Evolutionary conservation across 2,113 vertebrate species (phyloP).

Genomic region (Ornithorhynchus anatinus): DNA sequence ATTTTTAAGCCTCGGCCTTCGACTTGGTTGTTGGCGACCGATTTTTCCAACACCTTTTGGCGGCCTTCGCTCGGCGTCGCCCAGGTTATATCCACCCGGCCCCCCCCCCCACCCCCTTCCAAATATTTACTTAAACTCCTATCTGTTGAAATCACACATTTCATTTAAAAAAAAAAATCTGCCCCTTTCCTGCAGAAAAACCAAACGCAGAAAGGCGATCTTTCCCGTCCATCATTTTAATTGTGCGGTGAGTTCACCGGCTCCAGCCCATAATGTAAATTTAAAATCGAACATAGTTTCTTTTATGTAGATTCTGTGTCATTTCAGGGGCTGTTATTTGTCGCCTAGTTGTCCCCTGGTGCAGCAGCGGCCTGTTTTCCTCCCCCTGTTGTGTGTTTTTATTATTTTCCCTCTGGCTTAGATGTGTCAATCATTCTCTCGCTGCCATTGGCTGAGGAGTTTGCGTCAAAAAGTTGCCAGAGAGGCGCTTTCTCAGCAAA

Average conservation of each 20-base stretch:
- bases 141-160: slow-evolving; percentile 22
- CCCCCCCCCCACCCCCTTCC: background rate
- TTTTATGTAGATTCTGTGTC: slow-evolving; percentile 72
- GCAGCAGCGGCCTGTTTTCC: slow-evolving; percentile 78
- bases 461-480: slow-evolving; percentile 98
- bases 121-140: slow-evolving; percentile 42
- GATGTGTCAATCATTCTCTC: slow-evolving; percentile 89
- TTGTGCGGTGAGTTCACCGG: slow-evolving; percentile 65
- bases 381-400: slow-evolving; percentile 83
- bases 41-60: background rate
- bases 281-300: slow-evolving; percentile 61
- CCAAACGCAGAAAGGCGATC: slow-evolving; percentile 23
- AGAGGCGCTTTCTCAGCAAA: slow-evolving; percentile 92
- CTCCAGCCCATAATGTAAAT: slow-evolving; percentile 59
- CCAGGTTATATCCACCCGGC: background rate
- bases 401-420: slow-evolving; percentile 83
- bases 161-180: no score
- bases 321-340: slow-evolving; percentile 72
- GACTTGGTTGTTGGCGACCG: background rate
- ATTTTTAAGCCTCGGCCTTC: background rate
- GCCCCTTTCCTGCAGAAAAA: slow-evolving; percentile 23
- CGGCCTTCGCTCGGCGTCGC: background rate
- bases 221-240: slow-evolving; percentile 55
- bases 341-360: slow-evolving; percentile 70
- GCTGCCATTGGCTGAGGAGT: slow-evolving; percentile 96